phyloP scores from a whole-genome alignment of 2,797 vertebrate genomes.

The Yasuhikotakia modesta region DNA sequence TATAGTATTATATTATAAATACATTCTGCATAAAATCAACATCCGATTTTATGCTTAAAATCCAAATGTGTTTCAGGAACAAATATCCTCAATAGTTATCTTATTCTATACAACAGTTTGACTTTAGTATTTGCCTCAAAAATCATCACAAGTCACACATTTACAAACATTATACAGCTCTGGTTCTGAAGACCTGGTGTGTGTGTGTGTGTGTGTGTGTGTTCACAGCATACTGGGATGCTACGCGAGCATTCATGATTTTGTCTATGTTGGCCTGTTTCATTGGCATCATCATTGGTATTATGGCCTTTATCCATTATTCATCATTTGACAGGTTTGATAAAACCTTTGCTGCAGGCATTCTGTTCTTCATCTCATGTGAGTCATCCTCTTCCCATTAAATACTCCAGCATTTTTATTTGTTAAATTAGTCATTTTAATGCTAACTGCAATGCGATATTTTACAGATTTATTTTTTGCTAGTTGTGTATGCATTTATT shows the following conservation, averaged over 20 bases:
- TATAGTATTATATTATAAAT: neutral
- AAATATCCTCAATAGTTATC: neutral
- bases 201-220: constrained; percentile 53
- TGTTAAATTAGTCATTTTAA: too few relatives aligned
- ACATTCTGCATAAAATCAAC: neutral
- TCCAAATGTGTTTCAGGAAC: neutral
- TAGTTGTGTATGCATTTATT: too few relatives aligned
- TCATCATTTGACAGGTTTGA: constrained; percentile 78
- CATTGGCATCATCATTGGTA: constrained; percentile 75
- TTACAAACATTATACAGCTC: neutral
- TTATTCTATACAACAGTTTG: neutral
- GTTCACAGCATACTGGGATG: constrained; percentile 74
- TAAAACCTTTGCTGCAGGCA: constrained; percentile 79
- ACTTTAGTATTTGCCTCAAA: neutral
- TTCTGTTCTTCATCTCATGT: constrained; percentile 80
- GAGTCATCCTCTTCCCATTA: constrained; percentile 58
- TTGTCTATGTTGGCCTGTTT: constrained; percentile 77
- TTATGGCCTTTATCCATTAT: constrained; percentile 80
- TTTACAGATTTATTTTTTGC: too few relatives aligned
- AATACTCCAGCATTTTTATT: neutral
- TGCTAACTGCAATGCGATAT: too few relatives aligned
- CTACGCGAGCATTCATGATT: constrained; percentile 76
- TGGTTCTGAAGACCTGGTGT: neutral
- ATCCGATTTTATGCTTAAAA: constrained; percentile 3
- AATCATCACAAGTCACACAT: neutral